Percentiles rank a stretch among this genome's conserved stretches.
These are phyloP conservation scores for Meloidogyne exigua DNA, from an alignment of 1,140 invertebrate genomes.

Conservation along the genomic window DNA sequence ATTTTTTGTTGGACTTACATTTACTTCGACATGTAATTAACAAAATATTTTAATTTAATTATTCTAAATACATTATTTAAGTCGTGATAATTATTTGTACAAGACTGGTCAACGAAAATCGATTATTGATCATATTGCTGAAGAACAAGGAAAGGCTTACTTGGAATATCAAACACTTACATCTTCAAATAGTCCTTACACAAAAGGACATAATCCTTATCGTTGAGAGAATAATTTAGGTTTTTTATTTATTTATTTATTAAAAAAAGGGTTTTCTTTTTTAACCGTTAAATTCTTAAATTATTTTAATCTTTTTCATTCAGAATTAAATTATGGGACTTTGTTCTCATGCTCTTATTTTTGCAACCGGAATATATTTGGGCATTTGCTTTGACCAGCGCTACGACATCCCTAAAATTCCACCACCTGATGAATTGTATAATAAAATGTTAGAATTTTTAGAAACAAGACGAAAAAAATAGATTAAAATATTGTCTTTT, in stretches of 20 bases:
- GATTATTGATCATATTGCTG: not conserved
- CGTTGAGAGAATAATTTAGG: not conserved
- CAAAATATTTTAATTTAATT: too few relatives aligned
- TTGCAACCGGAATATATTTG: not conserved
- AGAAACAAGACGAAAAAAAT: not conserved
- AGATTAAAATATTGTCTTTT: too few relatives aligned
- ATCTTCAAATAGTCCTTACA: not conserved
- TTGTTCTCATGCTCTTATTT: not conserved
- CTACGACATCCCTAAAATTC: not conserved
- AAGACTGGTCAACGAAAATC: not conserved
- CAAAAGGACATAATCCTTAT: not conserved
- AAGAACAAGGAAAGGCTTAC: not conserved
- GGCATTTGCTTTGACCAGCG: not conserved
- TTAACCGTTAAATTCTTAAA: too few relatives aligned
- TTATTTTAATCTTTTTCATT: too few relatives aligned
- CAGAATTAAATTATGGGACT: not conserved
- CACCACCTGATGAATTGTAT: not conserved
- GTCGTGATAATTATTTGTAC: conserved; percentile 5
- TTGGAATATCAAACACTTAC: not conserved
- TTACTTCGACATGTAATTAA: not conserved
- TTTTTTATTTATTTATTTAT: not conserved
- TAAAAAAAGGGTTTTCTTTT: too few relatives aligned
- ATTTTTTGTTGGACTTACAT: not conserved
- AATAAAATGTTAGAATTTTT: not conserved
- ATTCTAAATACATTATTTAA: too few relatives aligned